Percentiles rank a stretch among this genome's conserved stretches.
Evolutionary conservation across 1,140 invertebrate genomes (phyloP).

Genomic region (Ylistrum balloti): DNA sequence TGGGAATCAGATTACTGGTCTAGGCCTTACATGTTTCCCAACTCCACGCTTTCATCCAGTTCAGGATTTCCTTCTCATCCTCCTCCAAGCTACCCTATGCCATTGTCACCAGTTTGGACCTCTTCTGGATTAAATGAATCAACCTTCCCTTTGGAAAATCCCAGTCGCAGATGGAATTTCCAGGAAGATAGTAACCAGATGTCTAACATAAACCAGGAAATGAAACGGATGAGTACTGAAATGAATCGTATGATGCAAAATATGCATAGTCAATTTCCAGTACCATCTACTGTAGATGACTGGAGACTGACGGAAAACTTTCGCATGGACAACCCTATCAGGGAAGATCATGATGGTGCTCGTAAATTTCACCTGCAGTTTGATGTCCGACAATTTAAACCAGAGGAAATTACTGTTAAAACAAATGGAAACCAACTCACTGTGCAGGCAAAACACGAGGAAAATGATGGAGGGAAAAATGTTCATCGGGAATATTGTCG

Average conservation of each 20-base stretch:
- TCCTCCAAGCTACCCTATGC: conserved; percentile 24
- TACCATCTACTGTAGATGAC: conserved; percentile 61
- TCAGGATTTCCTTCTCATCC: conserved; percentile 12
- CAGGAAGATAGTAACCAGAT: conserved; percentile 43
- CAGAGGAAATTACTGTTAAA: conserved; percentile 94
- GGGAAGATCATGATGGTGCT: conserved; percentile 66
- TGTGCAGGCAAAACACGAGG: conserved; percentile 93
- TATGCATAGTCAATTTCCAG: conserved; percentile 46
- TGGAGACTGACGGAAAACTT: conserved; percentile 76
- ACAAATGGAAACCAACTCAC: conserved; percentile 90
- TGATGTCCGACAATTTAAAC: conserved; percentile 92
- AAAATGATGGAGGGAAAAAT: conserved; percentile 88
- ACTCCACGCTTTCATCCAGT: neutral
- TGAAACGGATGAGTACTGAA: conserved; percentile 66
- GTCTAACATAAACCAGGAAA: conserved; percentile 56
- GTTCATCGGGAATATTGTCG: conserved; percentile 88
- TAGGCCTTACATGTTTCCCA: neutral
- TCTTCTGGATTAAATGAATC: conserved; percentile 1
- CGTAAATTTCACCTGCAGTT: conserved; percentile 83
- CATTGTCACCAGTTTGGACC: conserved; percentile 12
- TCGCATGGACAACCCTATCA: conserved; percentile 75
- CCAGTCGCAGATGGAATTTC: neutral
- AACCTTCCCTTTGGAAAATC: conserved; percentile 25
- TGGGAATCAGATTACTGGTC: conserved; percentile 28
- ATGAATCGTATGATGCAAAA: conserved; percentile 62